A percentile compares a stretch with the other conserved stretches of the same genome.
phyloP scores from a whole-genome alignment of 2,888 invertebrate species.

The Diplazon laetatorius region DNA sequence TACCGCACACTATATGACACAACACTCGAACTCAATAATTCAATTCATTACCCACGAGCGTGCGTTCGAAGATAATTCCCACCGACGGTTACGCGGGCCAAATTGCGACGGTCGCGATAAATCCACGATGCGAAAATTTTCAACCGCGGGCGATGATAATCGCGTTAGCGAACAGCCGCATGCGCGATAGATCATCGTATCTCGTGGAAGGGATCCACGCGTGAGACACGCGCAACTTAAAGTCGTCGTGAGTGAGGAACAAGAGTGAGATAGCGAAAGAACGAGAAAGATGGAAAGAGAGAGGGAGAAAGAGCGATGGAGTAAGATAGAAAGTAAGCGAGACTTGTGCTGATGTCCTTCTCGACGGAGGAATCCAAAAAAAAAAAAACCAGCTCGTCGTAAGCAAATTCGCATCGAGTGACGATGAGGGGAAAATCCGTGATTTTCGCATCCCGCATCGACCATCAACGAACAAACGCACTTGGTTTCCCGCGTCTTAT shows the following conservation, averaged over 20 bases:
- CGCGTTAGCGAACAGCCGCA: constrained; percentile 41
- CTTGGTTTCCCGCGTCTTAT: constrained; percentile 65
- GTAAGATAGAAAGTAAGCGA: too few relatives aligned
- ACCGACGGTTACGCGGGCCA: neutral
- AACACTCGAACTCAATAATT: too few relatives aligned
- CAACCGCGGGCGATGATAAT: constrained; percentile 40
- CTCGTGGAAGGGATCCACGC: constrained; percentile 42
- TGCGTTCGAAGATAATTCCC: neutral
- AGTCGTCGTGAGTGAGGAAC: constrained; percentile 53
- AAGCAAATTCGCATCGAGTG: constrained; percentile 7
- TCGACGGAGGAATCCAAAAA: constrained; percentile 24
- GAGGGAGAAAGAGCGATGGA: too few relatives aligned
- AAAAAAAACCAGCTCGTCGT: neutral
- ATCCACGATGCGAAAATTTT: neutral
- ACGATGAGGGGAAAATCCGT: constrained; percentile 8
- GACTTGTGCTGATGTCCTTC: neutral
- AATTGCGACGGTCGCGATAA: constrained; percentile 9
- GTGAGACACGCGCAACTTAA: constrained; percentile 31
- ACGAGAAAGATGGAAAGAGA: too few relatives aligned
- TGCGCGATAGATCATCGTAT: constrained; percentile 58
- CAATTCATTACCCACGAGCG: neutral
- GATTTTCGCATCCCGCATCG: neutral
- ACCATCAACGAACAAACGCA: constrained; percentile 12
- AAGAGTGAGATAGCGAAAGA: too few relatives aligned
- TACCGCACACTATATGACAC: too few relatives aligned